Evolutionary conservation across 2,888 invertebrate genomes (phyloP).

Genomic region (Calliopum simillimum): DNA sequence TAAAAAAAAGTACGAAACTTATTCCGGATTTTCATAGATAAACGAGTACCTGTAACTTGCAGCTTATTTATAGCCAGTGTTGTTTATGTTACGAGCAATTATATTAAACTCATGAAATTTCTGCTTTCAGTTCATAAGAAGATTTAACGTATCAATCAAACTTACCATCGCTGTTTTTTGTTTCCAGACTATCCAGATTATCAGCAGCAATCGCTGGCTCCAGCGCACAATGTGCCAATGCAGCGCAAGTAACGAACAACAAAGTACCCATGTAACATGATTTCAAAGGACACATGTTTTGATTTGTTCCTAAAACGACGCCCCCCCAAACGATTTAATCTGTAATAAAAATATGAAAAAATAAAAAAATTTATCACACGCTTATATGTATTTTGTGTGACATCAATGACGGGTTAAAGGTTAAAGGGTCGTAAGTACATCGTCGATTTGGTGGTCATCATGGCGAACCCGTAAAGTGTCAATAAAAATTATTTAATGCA

Average conservation of each 20-base stretch:
- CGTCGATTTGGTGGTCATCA: background rate
- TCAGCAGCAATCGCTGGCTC: conserved; percentile 46
- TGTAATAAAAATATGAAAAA: conserved; percentile 32
- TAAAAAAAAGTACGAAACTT: too few relatives aligned
- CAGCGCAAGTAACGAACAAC: conserved; percentile 51
- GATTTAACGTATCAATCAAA: too few relatives aligned
- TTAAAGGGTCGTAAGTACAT: background rate
- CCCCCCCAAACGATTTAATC: conserved; percentile 26
- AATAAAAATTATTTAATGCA: conserved; percentile 19
- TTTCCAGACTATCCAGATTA: conserved; percentile 50
- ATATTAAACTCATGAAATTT: too few relatives aligned
- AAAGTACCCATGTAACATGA: conserved; percentile 51
- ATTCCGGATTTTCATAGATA: too few relatives aligned
- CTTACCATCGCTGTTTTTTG: conserved; percentile 48
- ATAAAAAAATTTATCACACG: conserved; percentile 4
- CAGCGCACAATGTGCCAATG: conserved; percentile 51
- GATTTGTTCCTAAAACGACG: conserved; percentile 6
- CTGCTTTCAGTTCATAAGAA: too few relatives aligned
- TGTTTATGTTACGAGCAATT: too few relatives aligned
- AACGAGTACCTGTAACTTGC: too few relatives aligned
- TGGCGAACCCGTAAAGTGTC: too few relatives aligned
- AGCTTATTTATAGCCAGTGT: too few relatives aligned
- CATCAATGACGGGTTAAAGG: background rate
- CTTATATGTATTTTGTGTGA: background rate
- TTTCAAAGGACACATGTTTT: conserved; percentile 45